Conservation (phyloP, 2,888 invertebrate species). For the Andricus curvator region DNA sequence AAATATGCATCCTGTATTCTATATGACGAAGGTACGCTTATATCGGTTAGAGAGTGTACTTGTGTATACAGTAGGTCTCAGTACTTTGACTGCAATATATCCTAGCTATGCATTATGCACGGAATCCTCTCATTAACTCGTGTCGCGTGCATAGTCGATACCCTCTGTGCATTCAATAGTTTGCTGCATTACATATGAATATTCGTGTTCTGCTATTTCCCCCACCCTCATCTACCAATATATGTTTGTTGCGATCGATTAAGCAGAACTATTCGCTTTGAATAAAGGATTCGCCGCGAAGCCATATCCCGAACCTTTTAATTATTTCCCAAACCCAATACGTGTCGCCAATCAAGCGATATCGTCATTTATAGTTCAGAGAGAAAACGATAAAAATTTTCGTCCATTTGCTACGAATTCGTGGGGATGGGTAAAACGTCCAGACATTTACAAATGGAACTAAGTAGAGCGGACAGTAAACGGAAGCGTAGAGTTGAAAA, state of each 20-base stretch:
- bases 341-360: slow-evolving; percentile 4
- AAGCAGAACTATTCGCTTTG: slow-evolving; percentile 66
- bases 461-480: no score
- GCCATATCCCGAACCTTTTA: not conserved
- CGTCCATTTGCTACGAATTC: not conserved
- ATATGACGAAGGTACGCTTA: not conserved
- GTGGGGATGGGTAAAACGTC: not conserved
- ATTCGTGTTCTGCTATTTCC: not conserved
- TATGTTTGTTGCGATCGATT: slow-evolving; percentile 70
- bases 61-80: slow-evolving; percentile 17
- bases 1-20: not conserved
- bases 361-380: not conserved
- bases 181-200: slow-evolving; percentile 8
- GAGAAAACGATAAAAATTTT: slow-evolving; percentile 17
- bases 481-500: no score
- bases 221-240: slow-evolving; percentile 50
- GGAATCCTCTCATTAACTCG: slow-evolving; percentile 68
- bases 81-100: slow-evolving; percentile 61
- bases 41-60: slow-evolving; percentile 15
- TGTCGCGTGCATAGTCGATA: slow-evolving; percentile 63
- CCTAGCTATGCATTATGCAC: slow-evolving; percentile 69
- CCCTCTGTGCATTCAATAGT: slow-evolving; percentile 63
- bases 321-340: slow-evolving; percentile 20
- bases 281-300: slow-evolving; percentile 47
- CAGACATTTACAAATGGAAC: not conserved